phyloP scores from a whole-genome alignment of 2,797 vertebrate genomes.

The Enteromius fasciolatus region DNA sequence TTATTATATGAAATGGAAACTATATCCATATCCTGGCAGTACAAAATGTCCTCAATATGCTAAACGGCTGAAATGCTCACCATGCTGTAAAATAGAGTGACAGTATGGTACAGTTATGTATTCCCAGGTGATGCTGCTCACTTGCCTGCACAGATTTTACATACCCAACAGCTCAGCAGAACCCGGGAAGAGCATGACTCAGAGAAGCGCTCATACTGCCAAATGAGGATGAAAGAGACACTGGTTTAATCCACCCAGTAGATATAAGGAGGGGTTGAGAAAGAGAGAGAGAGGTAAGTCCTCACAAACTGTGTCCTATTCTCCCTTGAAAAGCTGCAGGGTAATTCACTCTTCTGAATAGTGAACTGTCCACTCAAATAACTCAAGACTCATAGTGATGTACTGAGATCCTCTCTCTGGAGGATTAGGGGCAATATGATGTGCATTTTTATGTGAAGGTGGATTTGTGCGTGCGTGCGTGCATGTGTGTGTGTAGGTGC shows the following conservation, averaged over 20 bases:
- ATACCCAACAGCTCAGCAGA: conserved; percentile 50
- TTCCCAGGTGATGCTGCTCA: conserved; percentile 46
- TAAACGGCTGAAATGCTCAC: conserved; percentile 39
- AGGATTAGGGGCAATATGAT: conserved; percentile 43
- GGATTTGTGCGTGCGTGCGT: conserved; percentile 41
- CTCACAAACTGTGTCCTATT: conserved; percentile 46
- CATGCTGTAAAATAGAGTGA: conserved; percentile 43
- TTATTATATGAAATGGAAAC: conserved; percentile 18
- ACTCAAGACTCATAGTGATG: conserved; percentile 46
- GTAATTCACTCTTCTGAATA: conserved; percentile 50
- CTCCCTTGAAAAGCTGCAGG: conserved; percentile 50
- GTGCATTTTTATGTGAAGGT: conserved; percentile 45
- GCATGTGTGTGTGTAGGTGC: conserved; percentile 43
- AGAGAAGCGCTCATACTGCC: conserved; percentile 50
- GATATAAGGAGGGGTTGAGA: conserved; percentile 42
- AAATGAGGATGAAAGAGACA: conserved; percentile 52
- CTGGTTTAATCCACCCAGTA: conserved; percentile 49
- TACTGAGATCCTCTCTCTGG: conserved; percentile 38
- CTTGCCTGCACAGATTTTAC: conserved; percentile 45
- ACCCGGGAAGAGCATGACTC: conserved; percentile 49
- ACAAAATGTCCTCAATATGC: conserved; percentile 22
- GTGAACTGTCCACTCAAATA: conserved; percentile 52
- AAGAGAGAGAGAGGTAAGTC: conserved; percentile 47
- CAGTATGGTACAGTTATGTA: conserved; percentile 39
- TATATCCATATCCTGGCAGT: conserved; percentile 12